Evolutionary conservation across 2,888 invertebrate species (phyloP).

Genomic region (Xanthorhoe spadicearia): DNA sequence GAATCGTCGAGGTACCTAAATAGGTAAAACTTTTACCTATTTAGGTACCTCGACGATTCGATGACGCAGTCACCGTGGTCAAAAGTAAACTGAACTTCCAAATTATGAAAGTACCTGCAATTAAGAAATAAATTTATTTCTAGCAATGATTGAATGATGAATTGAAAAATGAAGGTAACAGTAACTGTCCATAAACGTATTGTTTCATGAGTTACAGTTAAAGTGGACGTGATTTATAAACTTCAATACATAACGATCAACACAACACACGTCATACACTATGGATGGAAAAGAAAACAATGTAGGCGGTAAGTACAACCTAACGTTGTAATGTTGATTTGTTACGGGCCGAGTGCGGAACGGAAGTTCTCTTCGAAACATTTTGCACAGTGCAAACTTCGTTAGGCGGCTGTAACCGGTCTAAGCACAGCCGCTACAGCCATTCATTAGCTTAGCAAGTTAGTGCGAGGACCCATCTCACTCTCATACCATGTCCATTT

Average conservation of each 20-base stretch:
- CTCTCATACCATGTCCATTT: constrained; percentile 27
- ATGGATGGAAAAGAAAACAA: constrained; percentile 39
- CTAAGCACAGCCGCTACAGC: constrained; percentile 25
- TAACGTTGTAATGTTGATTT: constrained; percentile 29
- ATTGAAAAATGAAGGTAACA: not conserved
- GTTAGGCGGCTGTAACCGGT: constrained; percentile 31
- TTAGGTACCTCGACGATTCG: too few relatives aligned
- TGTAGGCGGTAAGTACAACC: constrained; percentile 8
- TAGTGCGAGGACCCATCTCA: constrained; percentile 30
- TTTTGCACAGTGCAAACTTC: constrained; percentile 34
- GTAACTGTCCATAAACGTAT: not conserved
- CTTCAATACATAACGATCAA: constrained; percentile 2
- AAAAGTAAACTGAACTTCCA: not conserved
- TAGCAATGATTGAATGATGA: too few relatives aligned
- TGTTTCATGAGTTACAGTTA: not conserved
- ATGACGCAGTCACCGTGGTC: too few relatives aligned
- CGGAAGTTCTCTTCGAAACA: constrained; percentile 42
- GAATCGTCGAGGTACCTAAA: too few relatives aligned
- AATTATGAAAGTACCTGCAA: not conserved
- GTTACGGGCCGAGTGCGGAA: constrained; percentile 27
- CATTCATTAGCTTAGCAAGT: constrained; percentile 28
- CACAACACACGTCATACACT: constrained; percentile 11
- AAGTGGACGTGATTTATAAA: constrained; percentile 1
- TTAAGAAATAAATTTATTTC: too few relatives aligned
- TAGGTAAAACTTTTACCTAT: too few relatives aligned